Evolutionary conservation across 2,888 invertebrate genomes (phyloP), one percentile per base, ranked within the genome.

Genomic region (Acrobasis suavella): DNA sequence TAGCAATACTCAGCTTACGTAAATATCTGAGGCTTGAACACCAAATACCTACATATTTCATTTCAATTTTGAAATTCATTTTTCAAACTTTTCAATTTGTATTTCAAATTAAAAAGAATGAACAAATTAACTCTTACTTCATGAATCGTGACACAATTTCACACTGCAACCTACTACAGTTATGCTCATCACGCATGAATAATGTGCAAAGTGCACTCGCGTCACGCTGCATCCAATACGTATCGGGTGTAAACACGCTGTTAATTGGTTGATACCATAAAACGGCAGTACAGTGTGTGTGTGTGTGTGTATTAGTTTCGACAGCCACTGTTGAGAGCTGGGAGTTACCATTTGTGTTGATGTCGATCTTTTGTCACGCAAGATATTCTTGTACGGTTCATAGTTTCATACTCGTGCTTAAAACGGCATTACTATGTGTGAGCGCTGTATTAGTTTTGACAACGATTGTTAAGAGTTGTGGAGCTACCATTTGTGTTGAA

Each of bases 211-310:
- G 62, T 62, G 58, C 62, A 58, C 64, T 62, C 51, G 54, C 56
- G 60, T 64, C 64, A 59, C 60, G 61, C 39, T 38, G 15, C 55
- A 54, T 60, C 39, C 38, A 42, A 39, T 42, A 60, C 50, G 56
- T 66, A 69, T 64, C 61, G 64, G 65, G 72, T 70, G 79, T 77
- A 77, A 80, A 80, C 76, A 79, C 72, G 72, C 70, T 74, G 69
- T 74, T 82, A 82, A 82, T 83, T 83, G 78, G 76, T 74, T 78
- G 77, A 81, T 77, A 69, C 77, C 76, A 74, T 81, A 77, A 76
- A 76, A 75, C 72, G 70, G 67, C 67, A 64, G 67, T 66, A 69
- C 64, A 62, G 54, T 69, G 72, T 63, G 58, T 69, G 72, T 69
- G 70, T 71, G 68, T 71, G n/a, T n/a, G n/a, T 73, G 66, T 72